A percentile compares a stretch with the other conserved stretches of the same genome.
These are phyloP conservation scores for Sinosuthora webbiana DNA, from an alignment of 2,113 vertebrate genomes.

Conservation along the genomic window DNA sequence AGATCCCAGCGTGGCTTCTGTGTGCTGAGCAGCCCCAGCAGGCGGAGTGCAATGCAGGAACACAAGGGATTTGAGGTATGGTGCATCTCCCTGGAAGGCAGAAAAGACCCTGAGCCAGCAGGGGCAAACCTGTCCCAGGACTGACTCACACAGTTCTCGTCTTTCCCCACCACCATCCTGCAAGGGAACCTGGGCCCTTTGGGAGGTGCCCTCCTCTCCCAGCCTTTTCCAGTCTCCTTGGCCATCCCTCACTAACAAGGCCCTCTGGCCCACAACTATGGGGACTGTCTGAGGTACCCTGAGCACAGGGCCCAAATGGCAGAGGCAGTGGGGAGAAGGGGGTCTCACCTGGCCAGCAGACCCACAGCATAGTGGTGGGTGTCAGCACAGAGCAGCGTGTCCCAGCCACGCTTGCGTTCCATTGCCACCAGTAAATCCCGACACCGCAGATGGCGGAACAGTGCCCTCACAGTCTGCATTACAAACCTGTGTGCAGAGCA, in stretches of 20 bases:
- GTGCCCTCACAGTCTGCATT: accelerated
- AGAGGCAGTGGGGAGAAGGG: accelerated
- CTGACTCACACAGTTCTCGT: accelerated
- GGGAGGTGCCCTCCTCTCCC: not conserved
- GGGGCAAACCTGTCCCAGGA: not conserved
- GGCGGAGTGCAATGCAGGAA: not conserved
- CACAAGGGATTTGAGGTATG: not conserved
- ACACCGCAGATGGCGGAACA: not conserved
- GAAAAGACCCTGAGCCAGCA: not conserved
- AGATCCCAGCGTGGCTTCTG: not conserved
- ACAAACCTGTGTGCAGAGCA: not conserved
- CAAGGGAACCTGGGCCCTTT: accelerated
- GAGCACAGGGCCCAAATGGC: accelerated
- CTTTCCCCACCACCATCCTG: not conserved
- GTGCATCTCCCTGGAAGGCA: not conserved
- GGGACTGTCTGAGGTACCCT: accelerated
- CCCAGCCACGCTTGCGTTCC: not conserved
- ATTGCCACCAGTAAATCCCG: not conserved
- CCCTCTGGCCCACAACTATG: accelerated
- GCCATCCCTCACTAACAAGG: accelerated
- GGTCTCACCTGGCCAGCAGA: not conserved
- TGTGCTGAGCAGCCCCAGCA: not conserved
- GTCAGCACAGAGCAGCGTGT: accelerated
- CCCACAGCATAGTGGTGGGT: not conserved
- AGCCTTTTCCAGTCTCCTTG: not conserved